phyloP scores from a whole-genome alignment of 2,888 invertebrate species.

The Aspidapion aeneum region DNA sequence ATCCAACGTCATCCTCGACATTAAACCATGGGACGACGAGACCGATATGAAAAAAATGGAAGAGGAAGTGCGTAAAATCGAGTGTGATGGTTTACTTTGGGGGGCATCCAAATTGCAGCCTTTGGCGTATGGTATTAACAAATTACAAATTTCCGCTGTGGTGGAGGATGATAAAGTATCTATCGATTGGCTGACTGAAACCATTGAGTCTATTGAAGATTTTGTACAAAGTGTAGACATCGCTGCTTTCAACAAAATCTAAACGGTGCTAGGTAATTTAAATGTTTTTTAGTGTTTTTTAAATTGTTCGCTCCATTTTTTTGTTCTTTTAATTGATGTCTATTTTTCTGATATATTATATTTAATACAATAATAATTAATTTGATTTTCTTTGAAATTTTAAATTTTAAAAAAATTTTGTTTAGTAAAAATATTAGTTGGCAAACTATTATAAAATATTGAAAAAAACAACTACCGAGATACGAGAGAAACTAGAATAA shows the following conservation, averaged over 20 bases:
- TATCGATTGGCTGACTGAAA: slow-evolving; percentile 81
- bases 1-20: slow-evolving; percentile 89
- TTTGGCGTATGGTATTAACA: slow-evolving; percentile 88
- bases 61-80: slow-evolving; percentile 69
- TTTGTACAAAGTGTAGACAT: slow-evolving; percentile 71
- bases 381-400: no score
- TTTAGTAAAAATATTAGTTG: no score
- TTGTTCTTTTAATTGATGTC: no score
- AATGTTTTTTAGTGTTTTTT: background rate
- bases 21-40: slow-evolving; percentile 93
- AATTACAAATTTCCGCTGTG: slow-evolving; percentile 87
- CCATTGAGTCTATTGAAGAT: slow-evolving; percentile 80
- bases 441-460: no score
- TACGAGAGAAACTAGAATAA: no score
- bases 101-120: slow-evolving; percentile 90
- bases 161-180: slow-evolving; percentile 97
- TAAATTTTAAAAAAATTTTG: no score
- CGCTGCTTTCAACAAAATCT: slow-evolving; percentile 93
- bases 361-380: no score
- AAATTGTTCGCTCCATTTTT: background rate
- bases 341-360: no score
- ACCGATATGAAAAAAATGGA: slow-evolving; percentile 90
- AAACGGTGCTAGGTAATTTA: slow-evolving; percentile 31
- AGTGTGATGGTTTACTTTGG: slow-evolving; percentile 87
- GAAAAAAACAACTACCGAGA: no score